A percentile compares a stretch with the other conserved stretches of the same genome.
Evolutionary conservation across 2,888 invertebrate genomes (phyloP).

Genomic region (Gari tellinella): DNA sequence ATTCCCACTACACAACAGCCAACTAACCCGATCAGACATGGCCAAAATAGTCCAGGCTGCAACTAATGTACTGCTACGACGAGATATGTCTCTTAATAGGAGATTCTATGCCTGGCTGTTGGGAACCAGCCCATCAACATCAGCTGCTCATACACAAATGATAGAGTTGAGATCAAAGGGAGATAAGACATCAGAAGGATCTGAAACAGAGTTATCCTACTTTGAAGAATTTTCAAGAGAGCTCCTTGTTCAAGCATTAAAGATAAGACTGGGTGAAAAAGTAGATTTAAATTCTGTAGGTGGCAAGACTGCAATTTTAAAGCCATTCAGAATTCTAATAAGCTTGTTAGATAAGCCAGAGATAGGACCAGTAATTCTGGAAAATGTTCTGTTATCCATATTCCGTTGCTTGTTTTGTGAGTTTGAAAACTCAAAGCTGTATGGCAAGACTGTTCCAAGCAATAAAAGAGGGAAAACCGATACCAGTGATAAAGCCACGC

Average conservation of each 20-base stretch:
- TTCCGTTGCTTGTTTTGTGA: slow-evolving; percentile 86
- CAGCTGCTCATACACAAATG: slow-evolving; percentile 16
- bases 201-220: slow-evolving; percentile 84
- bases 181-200: slow-evolving; percentile 15
- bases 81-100: slow-evolving; percentile 95
- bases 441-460: slow-evolving; percentile 3
- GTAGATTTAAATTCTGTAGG: slow-evolving; percentile 28
- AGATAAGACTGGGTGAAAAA: slow-evolving; percentile 66
- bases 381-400: slow-evolving; percentile 86
- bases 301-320: slow-evolving; percentile 58
- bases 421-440: slow-evolving; percentile 48
- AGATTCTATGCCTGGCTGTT: slow-evolving; percentile 94
- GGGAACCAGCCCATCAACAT: slow-evolving; percentile 87
- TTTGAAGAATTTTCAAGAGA: slow-evolving; percentile 89
- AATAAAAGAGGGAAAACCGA: slow-evolving; percentile 16
- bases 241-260: slow-evolving; percentile 85
- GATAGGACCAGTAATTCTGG: slow-evolving; percentile 87
- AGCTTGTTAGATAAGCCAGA: slow-evolving; percentile 94
- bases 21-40: slow-evolving; percentile 88
- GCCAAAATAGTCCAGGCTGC: slow-evolving; percentile 90
- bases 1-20: slow-evolving; percentile 93
- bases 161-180: slow-evolving; percentile 22
- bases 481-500: slow-evolving; percentile 28
- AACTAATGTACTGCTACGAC: slow-evolving; percentile 89
- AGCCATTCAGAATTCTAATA: slow-evolving; percentile 89